Evolutionary conservation across 2,888 invertebrate species (phyloP).

Genomic region (Ophioninae sp.): DNA sequence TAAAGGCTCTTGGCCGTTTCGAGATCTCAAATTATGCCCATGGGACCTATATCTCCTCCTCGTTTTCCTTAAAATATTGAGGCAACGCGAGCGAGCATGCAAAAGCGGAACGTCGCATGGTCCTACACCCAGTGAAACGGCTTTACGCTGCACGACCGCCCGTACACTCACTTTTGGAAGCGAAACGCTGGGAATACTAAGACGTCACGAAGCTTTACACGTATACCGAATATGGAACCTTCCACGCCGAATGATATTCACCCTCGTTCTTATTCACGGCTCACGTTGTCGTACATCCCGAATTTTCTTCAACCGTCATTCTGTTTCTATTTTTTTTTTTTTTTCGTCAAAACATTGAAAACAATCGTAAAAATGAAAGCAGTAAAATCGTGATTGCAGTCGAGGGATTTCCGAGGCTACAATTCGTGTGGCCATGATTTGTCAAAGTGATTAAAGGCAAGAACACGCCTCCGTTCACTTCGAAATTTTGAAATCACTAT

Average conservation of each 20-base stretch:
- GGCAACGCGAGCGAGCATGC: slow-evolving; percentile 66
- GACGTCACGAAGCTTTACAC: slow-evolving; percentile 29
- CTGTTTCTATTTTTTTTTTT: no score
- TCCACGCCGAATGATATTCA: slow-evolving; percentile 17
- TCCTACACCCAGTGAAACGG: slow-evolving; percentile 7
- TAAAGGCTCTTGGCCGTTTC: slow-evolving; percentile 62
- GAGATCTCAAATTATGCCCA: slow-evolving; percentile 68
- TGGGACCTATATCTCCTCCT: slow-evolving; percentile 65
- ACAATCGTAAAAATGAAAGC: background rate
- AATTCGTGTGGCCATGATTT: background rate
- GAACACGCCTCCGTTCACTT: no score
- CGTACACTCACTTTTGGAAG: slow-evolving; percentile 54
- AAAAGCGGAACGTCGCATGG: slow-evolving; percentile 34
- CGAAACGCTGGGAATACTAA: slow-evolving; percentile 60
- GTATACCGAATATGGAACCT: background rate
- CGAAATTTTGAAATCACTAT: no score
- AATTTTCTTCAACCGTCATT: no score
- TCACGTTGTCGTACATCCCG: background rate
- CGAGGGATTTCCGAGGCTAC: background rate
- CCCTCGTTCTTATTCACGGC: background rate
- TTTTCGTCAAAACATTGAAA: background rate
- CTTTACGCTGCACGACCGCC: slow-evolving; percentile 28
- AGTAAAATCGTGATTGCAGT: no score
- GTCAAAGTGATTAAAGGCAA: no score
- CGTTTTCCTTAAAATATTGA: slow-evolving; percentile 73